Base-by-base conservation (phyloP, 2,888 invertebrate species). In the Nemotelus pantherinus region DNA sequence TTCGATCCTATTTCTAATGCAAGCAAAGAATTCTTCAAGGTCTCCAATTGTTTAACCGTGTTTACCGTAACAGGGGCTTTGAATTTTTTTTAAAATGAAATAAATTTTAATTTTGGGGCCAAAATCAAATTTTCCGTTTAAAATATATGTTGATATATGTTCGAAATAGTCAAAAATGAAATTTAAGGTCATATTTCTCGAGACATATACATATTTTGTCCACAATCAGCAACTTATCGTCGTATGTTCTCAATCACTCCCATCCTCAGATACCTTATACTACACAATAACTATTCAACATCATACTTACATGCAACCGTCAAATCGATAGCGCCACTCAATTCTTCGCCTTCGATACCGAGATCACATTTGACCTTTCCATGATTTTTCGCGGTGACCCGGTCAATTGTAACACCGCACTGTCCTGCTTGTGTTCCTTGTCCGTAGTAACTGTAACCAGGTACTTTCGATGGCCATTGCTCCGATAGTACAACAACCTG, bases 271-370 rank as follows among this genome's bases (percentile, higher is more conserved):
- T 7, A 53, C 53, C 53, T 7, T 53, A 7, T 53, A 53, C 53
- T 6, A 53, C 6, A 7, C 53, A 53, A 43, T 41, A 10, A 64
- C 10, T 41, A 64, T 7, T 64, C 9, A 64, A 64, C 25, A 64
- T 7, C 6, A 58, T 81, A 92, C 94, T 90, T 85, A 94, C 94
- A 89, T 78, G 94, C 94, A 53, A 95, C 93, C 2, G 91, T 87
- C 9, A 95, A 88, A 68, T 88, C 89, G 88, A 93, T 91, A 6
- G 84, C 85, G 39, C 90, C 92, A 0, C 87, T 86, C 0, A 90
- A 85, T 83, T 94, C 94, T 71, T 86, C 85, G 50, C 90, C 90
- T 0, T 89, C 88, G 78, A 86, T 86, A 0, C 92, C 93, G 76
- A 94, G 84, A 53, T 88, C 88, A 84, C 94, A 95, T 70, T 89